These are phyloP conservation scores for Coreoperca whiteheadi DNA, from an alignment of 2,113 vertebrate genomes.

Conservation along the genomic window DNA sequence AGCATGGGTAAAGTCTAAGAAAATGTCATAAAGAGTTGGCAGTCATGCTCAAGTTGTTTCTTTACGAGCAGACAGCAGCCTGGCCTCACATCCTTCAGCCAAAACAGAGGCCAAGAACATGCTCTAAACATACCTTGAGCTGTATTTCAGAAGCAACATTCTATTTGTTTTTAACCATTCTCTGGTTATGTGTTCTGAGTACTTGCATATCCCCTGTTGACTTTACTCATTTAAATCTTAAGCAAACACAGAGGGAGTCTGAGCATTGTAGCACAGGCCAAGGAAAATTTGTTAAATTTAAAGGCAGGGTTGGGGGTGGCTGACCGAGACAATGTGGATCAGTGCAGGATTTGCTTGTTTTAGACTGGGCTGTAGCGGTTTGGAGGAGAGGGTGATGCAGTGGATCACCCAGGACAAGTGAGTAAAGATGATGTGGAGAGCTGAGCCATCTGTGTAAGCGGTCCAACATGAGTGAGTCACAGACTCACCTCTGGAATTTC, in stretches of 20 bases:
- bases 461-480: neutral
- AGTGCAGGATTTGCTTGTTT: neutral
- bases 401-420: neutral
- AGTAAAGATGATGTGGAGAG: neutral
- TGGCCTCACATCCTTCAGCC: neutral
- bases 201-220: neutral
- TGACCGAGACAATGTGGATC: neutral
- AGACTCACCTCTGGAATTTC: neutral
- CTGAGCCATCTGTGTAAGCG: neutral
- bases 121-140: conserved; percentile 8
- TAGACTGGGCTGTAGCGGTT: neutral
- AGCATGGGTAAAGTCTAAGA: conserved; percentile 8
- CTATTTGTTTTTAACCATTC: neutral
- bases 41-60: conserved; percentile 1
- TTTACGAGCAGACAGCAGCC: neutral
- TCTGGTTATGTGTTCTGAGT: neutral
- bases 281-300: neutral
- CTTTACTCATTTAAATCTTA: neutral
- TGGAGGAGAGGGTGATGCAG: neutral
- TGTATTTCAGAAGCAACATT: neutral
- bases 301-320: neutral
- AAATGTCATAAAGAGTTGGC: neutral
- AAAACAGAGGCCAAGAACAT: neutral
- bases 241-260: neutral
- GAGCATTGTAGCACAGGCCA: neutral